Percentiles rank a stretch among this genome's conserved stretches.
Evolutionary conservation across 2,113 vertebrate species (phyloP).

Genomic region (Leiothrix lutea): DNA sequence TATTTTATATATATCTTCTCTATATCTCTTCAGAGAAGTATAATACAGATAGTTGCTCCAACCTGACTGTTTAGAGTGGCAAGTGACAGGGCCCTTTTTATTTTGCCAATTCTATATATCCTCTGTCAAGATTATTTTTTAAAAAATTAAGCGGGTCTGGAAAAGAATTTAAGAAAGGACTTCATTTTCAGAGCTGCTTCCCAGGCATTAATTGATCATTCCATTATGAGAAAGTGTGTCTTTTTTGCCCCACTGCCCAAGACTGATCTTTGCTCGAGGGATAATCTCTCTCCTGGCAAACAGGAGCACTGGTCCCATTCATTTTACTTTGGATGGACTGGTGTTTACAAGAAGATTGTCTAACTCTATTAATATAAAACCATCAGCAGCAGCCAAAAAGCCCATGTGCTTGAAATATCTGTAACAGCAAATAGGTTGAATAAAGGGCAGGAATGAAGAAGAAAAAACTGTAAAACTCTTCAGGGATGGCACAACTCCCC

Average conservation of each 20-base stretch:
- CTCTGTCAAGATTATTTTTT: background rate
- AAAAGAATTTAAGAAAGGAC: background rate
- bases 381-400: background rate
- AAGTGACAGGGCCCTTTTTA: background rate
- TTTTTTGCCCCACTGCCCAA: background rate
- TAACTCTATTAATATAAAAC: background rate
- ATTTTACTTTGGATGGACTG: background rate
- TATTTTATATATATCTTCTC: background rate
- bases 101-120: background rate
- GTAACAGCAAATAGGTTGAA: background rate
- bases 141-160: background rate
- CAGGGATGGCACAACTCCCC: background rate
- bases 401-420: background rate
- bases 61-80: background rate
- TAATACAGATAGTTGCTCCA: background rate
- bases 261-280: background rate
- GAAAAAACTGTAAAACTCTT: background rate
- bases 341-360: background rate
- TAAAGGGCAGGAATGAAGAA: background rate
- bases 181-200: background rate
- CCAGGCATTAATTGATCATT: background rate
- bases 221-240: background rate
- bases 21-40: background rate
- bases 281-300: background rate
- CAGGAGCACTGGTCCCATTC: background rate